Base-by-base conservation (phyloP, 2,113 vertebrate genomes). In the Chaetops frenatus region DNA sequence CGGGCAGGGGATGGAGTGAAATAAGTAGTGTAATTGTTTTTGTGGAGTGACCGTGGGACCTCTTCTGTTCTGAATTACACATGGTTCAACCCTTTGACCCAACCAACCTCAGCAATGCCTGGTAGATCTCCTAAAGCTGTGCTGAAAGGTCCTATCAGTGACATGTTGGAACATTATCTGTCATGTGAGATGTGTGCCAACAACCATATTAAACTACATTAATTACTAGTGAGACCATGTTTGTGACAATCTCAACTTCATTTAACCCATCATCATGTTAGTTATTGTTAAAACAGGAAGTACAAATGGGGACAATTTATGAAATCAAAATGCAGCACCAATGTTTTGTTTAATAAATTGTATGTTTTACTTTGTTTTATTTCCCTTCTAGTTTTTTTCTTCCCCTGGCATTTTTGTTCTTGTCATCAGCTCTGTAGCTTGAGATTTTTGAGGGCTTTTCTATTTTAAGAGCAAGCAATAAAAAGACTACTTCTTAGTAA, bases 1-100 rank as follows among this genome's bases (percentile, higher is more conserved):
- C 90, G 94, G 97, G 91, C 97, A 97, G 95, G 97, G 97, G 96
- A 98, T 96, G 61, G 96, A 96, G 97, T 77, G 97, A 97, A 98
- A 98, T 98, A 98, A 98, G 98, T 97, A 98, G 98, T 92, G 97
- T 98, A 97, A 98, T 98, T 98, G 98, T 98, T 98, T 98, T 97
- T 98, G 97, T 97, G 97, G 98, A 96, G 95, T 97, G 98, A 98
- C 97, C 97, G 97, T 98, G 97, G 98, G 98, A 98, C 97, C 98
- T 96, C 96, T 97, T 97, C 97, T 98, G 98, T 97, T 98, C 97
- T 97, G 98, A 98, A 98, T 98, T 98, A 98, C 98, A 98, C 97
- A 98, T 95, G 97, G 97, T 97, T 98, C 97, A 98, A 97, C 98
- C 98, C 98, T 98, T 98, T 98, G 98, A 98, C 98, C 98, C 97